Evolutionary conservation across 2,888 invertebrate species (phyloP).

Genomic region (Lasioglossum figueresi): DNA sequence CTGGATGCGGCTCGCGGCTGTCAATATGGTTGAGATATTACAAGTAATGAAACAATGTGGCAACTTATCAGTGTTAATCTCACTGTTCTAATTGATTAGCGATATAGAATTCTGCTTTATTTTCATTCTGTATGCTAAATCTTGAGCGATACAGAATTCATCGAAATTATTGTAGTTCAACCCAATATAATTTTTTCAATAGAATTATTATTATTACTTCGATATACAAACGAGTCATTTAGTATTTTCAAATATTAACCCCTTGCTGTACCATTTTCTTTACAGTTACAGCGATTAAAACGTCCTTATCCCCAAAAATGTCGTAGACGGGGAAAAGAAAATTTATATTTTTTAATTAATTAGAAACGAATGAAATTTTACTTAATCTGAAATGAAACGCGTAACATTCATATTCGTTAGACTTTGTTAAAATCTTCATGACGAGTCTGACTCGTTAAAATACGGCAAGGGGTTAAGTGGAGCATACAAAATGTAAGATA

Average conservation of each 20-base stretch:
- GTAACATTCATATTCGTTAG: too few relatives aligned
- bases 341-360: too few relatives aligned
- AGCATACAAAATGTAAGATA: background rate
- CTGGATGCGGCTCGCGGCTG: slow-evolving; percentile 81
- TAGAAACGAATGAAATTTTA: too few relatives aligned
- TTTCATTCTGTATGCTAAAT: slow-evolving; percentile 6
- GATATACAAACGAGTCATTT: background rate
- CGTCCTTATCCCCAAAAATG: too few relatives aligned
- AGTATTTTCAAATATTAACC: background rate
- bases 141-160: background rate
- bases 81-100: slow-evolving; percentile 25
- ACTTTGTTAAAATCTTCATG: too few relatives aligned
- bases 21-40: slow-evolving; percentile 62
- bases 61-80: slow-evolving; percentile 48
- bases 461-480: background rate
- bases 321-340: too few relatives aligned
- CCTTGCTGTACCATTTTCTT: too few relatives aligned
- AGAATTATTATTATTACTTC: slow-evolving; percentile 4
- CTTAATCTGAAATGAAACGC: too few relatives aligned
- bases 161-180: background rate
- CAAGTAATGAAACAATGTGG: slow-evolving; percentile 52
- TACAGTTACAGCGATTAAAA: too few relatives aligned
- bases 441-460: too few relatives aligned
- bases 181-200: background rate
- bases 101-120: background rate